Percentiles rank a stretch among this genome's conserved stretches.
phyloP scores from a whole-genome alignment of 1,140 invertebrate species.

The Triops longicaudatus region DNA sequence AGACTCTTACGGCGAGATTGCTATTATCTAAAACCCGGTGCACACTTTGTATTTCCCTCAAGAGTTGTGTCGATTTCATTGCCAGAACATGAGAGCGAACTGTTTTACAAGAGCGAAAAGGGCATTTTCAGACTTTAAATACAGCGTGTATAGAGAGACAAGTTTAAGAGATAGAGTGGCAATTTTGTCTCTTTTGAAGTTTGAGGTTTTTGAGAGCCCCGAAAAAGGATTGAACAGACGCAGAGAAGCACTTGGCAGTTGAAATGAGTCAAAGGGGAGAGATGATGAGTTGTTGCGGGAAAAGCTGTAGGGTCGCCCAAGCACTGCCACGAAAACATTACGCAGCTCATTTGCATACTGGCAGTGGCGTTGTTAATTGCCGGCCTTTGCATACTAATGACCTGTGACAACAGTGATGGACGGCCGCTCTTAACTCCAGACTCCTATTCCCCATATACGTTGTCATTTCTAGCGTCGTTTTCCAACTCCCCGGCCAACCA shows the following conservation, averaged over 20 bases:
- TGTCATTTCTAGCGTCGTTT: neutral
- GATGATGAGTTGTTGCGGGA: neutral
- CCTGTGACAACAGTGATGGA: slow-evolving; percentile 14
- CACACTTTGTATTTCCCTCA: slow-evolving; percentile 3
- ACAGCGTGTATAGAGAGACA: neutral
- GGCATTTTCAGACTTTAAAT: neutral
- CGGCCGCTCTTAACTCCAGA: neutral
- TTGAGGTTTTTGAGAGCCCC: neutral
- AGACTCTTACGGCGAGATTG: neutral
- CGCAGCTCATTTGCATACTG: slow-evolving; percentile 6
- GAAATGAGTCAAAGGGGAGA: neutral
- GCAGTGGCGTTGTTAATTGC: slow-evolving; percentile 14
- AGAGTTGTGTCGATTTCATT: slow-evolving; percentile 3
- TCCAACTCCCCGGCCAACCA: neutral
- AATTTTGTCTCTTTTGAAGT: slow-evolving; percentile 12
- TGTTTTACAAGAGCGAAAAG: neutral
- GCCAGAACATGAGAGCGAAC: neutral
- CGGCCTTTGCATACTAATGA: slow-evolving; percentile 11
- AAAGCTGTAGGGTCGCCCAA: neutral
- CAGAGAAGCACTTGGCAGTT: slow-evolving; percentile 6
- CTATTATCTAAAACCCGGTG: neutral
- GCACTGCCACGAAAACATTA: slow-evolving; percentile 10
- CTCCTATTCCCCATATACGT: neutral
- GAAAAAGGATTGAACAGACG: neutral
- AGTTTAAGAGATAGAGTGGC: slow-evolving; percentile 6